Evolutionary conservation across 1,140 invertebrate genomes (phyloP), one percentile per base, ranked within the genome.

Genomic region (Drosophila lini): DNA sequence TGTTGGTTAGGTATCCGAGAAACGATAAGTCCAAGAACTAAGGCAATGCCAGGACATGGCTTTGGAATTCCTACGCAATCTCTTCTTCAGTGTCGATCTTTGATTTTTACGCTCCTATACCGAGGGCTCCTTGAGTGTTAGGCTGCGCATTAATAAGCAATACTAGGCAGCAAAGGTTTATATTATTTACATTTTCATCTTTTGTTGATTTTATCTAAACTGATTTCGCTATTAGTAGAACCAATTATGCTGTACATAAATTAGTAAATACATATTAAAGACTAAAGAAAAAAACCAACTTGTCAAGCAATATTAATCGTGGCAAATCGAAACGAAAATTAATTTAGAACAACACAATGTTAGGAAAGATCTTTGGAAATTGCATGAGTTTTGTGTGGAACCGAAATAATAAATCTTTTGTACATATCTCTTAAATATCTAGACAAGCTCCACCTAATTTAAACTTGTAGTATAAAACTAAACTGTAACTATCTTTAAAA

Each of bases 91-190:
- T 45, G 19, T 50, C 34, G 41, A 38, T 60, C n/a, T 64, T 34
- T 55, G 41, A 42, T 38, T 68, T 22, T 15, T 19, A 11, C 5
- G 8, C 56, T 32, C 13, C 8, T 32, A 40, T 45, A 41, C 22
- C 34, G 38, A 48, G 28, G 47, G 52, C 36, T 67, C 25, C 50
- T 45, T 34, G 38, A 36, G 5, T 13, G 58, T 77, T 88, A 69
- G 58, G 82, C 82, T 53, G 71, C 71, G 82, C 82, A 88, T 86
- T 86, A 88, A 74, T 82, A 86, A 82, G 83, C 83, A 78, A 74
- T 86, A 80, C 80, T 77, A 28, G 48, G 58, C 63, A 70, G 77
- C 53, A 80, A 55, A 41, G 65, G 16, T 53, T 47, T 34, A 11
- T 47, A 68, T 80, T 85, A 83, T 88, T 58, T 89, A 84, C 80